These are phyloP conservation scores for Drosophila sturtevanti DNA, from an alignment of 1,140 invertebrate species.

Conservation along the genomic window DNA sequence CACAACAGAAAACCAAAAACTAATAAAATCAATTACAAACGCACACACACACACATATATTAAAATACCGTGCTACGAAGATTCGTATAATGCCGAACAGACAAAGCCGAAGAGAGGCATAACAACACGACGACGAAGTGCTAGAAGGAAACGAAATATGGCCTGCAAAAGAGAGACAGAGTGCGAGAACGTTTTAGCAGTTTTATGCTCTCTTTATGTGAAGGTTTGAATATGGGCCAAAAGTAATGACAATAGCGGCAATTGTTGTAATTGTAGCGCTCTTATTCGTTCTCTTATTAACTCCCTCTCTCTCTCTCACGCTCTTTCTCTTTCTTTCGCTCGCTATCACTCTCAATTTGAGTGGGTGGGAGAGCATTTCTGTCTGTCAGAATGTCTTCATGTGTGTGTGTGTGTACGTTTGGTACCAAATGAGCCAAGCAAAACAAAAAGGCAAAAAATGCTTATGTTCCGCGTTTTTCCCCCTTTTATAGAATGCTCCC, in stretches of 20 bases:
- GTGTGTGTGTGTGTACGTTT: slow-evolving; percentile 22
- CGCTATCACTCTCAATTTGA: slow-evolving; percentile 15
- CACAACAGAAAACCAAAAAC: slow-evolving; percentile 78
- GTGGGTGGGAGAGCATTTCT: slow-evolving; percentile 26
- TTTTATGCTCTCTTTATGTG: slow-evolving; percentile 10
- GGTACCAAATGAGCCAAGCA: slow-evolving; percentile 72
- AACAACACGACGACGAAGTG: slow-evolving; percentile 22
- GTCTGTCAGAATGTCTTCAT: neutral
- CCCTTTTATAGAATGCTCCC: slow-evolving; percentile 40
- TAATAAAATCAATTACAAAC: slow-evolving; percentile 82
- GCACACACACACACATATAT: slow-evolving; percentile 60
- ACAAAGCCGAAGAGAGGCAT: slow-evolving; percentile 11
- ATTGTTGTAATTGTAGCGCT: slow-evolving; percentile 58
- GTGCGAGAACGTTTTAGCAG: slow-evolving; percentile 18
- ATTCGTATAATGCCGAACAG: slow-evolving; percentile 21
- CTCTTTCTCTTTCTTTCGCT: slow-evolving; percentile 6
- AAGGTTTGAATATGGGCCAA: slow-evolving; percentile 73
- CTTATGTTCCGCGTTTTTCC: slow-evolving; percentile 24
- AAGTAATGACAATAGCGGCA: slow-evolving; percentile 77
- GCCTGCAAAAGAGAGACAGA: slow-evolving; percentile 31
- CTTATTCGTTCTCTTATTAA: slow-evolving; percentile 44
- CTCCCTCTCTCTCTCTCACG: slow-evolving; percentile 7
- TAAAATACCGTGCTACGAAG: neutral
- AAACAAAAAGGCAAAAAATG: slow-evolving; percentile 77
- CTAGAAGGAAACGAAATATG: slow-evolving; percentile 52